These are phyloP conservation scores for Dasypolia templi DNA, from an alignment of 2,888 invertebrate genomes.

Conservation along the genomic window DNA sequence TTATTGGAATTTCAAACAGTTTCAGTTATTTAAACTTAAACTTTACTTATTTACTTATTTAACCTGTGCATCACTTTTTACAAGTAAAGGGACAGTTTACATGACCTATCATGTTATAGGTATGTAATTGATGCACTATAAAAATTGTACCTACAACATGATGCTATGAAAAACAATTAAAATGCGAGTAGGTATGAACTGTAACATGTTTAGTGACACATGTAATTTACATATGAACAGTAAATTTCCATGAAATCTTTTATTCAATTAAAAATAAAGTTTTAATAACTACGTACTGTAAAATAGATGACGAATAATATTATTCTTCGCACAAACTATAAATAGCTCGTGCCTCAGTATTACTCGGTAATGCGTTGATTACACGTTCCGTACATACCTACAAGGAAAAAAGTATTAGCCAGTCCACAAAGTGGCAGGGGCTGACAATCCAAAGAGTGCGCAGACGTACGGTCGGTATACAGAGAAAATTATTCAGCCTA, in stretches of 20 bases:
- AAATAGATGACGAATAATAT: not conserved
- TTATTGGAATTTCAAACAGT: too few relatives aligned
- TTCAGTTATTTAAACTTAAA: too few relatives aligned
- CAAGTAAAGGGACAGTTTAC: not conserved
- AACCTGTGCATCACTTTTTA: not conserved
- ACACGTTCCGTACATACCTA: too few relatives aligned
- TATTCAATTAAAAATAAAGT: not conserved
- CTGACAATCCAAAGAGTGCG: not conserved
- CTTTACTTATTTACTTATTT: too few relatives aligned
- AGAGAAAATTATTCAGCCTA: not conserved
- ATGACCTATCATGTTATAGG: constrained; percentile 6
- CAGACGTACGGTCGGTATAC: not conserved
- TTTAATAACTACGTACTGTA: not conserved
- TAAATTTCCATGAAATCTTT: not conserved
- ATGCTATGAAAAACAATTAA: constrained; percentile 1
- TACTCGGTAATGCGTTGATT: not conserved
- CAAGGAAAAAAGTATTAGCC: too few relatives aligned
- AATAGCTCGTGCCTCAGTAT: not conserved
- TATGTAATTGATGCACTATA: constrained; percentile 24
- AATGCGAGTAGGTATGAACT: not conserved
- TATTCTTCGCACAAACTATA: not conserved
- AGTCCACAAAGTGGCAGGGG: not conserved
- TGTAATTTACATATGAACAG: not conserved
- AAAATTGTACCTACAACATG: not conserved
- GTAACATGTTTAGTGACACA: not conserved